Base-by-base conservation (phyloP, 2,797 vertebrate species). In the Cynodonichthys magdalenae region DNA sequence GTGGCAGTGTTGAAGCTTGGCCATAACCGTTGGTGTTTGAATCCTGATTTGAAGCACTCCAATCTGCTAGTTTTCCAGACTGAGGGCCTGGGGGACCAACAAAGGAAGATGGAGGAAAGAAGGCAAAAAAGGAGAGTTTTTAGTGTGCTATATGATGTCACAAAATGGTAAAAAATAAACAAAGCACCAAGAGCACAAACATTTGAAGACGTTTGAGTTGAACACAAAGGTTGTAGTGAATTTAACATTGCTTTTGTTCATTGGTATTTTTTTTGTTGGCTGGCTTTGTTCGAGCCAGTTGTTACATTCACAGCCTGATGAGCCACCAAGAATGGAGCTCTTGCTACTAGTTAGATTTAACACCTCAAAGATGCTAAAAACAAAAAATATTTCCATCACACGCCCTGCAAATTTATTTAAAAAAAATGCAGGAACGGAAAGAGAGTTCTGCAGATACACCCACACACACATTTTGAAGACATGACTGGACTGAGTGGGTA, bases 1-100 rank as follows among this genome's bases (percentile, higher is more conserved):
- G 89, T n/a, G 94, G 91, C 45, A 93, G 88, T 59, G 92, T 93
- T 71, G 90, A 90, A 17, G 91, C 61, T n/a, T 81, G 59, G 66
- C 85, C 92, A 45, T 89, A 83, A 59, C 84, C 84, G 1, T 77
- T 83, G 27, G 50, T 61, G 53, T 67, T 89, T 27, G 86, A 63
- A 51, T 92, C 89, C 19, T 75, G 58, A 60, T 74, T 59, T 50
- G 89, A 66, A 34, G 79, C 64, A 48, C 75, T 79, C 89, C 90
- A 90, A 62, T 90, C 92, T 15, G 87, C 71, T 66, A 82, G 65
- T 62, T 91, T 92, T n/a, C 85, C 80, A 12, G 86, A 68, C 42
- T 85, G 90, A 61, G 79, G 77, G 11, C 89, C 91, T 92, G 59
- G 5, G n/a, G n/a, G 42, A 66, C 7, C 36, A 11, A 3, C 15